A percentile compares a stretch with the other conserved stretches of the same genome.
phyloP scores from a whole-genome alignment of 2,113 vertebrate genomes.

The Bujurquina vittata region DNA sequence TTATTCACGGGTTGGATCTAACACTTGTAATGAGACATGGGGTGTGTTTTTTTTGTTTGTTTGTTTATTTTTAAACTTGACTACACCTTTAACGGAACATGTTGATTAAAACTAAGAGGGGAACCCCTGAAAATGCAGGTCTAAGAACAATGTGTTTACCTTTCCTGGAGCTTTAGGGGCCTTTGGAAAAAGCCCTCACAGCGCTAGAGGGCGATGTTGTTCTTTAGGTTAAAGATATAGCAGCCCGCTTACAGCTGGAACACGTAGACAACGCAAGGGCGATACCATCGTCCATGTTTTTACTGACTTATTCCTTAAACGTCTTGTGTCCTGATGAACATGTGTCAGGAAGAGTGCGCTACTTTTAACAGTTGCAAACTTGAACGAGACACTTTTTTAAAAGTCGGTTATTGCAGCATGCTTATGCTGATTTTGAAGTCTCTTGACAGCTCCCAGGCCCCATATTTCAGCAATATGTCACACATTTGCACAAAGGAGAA shows the following conservation, averaged over 20 bases:
- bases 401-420: not conserved
- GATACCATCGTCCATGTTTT: not conserved
- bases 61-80: not conserved
- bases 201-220: constrained; percentile 77
- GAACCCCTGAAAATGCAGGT: not conserved
- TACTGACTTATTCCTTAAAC: not conserved
- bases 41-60: not conserved
- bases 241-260: constrained; percentile 3
- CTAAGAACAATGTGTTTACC: not conserved
- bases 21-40: not conserved
- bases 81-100: not conserved
- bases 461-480: not conserved
- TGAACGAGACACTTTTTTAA: not conserved
- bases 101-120: not conserved
- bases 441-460: not conserved
- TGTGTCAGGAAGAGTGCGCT: not conserved
- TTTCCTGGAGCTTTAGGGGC: not conserved
- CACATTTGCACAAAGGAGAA: constrained; percentile 12
- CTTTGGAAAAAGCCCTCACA: not conserved
- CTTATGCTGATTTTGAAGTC: not conserved
- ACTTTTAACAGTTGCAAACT: not conserved
- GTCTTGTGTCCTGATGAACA: not conserved
- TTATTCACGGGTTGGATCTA: not conserved
- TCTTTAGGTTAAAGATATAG: constrained; percentile 37
- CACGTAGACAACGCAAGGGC: constrained; percentile 1